Base-by-base conservation (phyloP, 2,113 vertebrate genomes). In the Gavialis gangeticus region DNA sequence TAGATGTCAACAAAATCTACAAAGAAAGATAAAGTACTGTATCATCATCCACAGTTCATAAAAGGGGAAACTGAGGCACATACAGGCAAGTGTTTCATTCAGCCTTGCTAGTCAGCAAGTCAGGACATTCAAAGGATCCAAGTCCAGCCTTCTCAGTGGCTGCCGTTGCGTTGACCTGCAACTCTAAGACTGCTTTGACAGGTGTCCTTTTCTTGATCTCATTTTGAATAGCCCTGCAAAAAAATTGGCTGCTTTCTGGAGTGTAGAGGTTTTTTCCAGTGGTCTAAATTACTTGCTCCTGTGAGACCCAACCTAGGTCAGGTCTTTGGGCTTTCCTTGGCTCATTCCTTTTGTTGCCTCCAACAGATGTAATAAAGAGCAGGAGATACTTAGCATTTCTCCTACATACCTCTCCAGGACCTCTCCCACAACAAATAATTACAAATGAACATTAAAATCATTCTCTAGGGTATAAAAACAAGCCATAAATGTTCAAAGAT, bases 381-480 rank as follows among this genome's bases (percentile, higher is more conserved):
- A 93, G 84, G 91, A 96, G 87, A 92, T 63, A 86, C 57, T 92
- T 82, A n/a, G 37, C 88, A 75, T 73, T 90, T 96, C 93, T 96
- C 77, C 89, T 87, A 84, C 88, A 30, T 17, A 92, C 1, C 64
- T 90, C 79, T 93, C 64, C 88, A 82, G 89, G 95, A 96, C 78
- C 62, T 90, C 80, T 84, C 76, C 85, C 94, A 92, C 91, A 93
- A 91, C 84, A 96, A 91, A 95, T 34, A 95, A 90, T 82, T 93
- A 69, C 79, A 95, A 96, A 81, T 94, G 73, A 94, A 94, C 4
- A 27, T 95, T 88, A 94, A 94, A 95, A 91, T 96, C 88, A 96
- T 91, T 93, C 90, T 91, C 86, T 94, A 25, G 76, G 83, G 88
- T 93, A 95, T 81, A 93, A 96, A 91, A 96, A 85, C 69, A 95